phyloP scores from a whole-genome alignment of 2,888 invertebrate species.

The Pollenia amentaria region DNA sequence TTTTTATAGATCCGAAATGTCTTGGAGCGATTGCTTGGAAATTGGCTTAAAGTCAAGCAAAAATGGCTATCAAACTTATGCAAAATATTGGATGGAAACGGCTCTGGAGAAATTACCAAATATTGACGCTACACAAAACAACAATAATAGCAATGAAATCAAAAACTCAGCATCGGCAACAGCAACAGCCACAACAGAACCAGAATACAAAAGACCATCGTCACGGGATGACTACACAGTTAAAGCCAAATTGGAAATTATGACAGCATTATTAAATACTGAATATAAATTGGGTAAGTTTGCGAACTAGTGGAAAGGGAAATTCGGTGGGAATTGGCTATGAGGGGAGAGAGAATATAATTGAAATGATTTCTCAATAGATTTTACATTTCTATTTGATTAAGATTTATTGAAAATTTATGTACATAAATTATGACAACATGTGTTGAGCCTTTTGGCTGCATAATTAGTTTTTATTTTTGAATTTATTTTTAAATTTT shows the following conservation, averaged over 20 bases:
- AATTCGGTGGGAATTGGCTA: too few relatives aligned
- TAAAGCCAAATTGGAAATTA: constrained; percentile 76
- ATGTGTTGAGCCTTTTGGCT: not conserved
- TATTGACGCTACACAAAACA: constrained; percentile 26
- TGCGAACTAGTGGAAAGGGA: too few relatives aligned
- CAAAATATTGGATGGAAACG: constrained; percentile 81
- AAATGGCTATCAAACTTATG: constrained; percentile 78
- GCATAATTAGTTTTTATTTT: not conserved
- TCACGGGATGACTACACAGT: constrained; percentile 57
- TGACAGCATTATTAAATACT: constrained; percentile 76
- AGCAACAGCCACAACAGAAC: constrained; percentile 25
- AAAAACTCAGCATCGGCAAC: constrained; percentile 16
- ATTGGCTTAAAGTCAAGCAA: constrained; percentile 79
- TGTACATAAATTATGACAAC: constrained; percentile 42
- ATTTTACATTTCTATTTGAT: constrained; percentile 16
- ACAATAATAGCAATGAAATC: constrained; percentile 1
- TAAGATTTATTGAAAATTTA: constrained; percentile 45
- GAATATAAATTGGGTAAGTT: constrained; percentile 80
- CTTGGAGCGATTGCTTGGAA: constrained; percentile 82
- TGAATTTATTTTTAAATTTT: not conserved
- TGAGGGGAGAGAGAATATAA: not conserved
- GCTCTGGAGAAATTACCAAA: constrained; percentile 78
- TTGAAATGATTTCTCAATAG: constrained; percentile 30
- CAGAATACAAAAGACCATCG: not conserved
- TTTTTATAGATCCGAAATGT: constrained; percentile 79